Percentiles rank a stretch among this genome's conserved stretches.
phyloP scores from a whole-genome alignment of 2,113 vertebrate genomes.

The Isichthys henryi region DNA sequence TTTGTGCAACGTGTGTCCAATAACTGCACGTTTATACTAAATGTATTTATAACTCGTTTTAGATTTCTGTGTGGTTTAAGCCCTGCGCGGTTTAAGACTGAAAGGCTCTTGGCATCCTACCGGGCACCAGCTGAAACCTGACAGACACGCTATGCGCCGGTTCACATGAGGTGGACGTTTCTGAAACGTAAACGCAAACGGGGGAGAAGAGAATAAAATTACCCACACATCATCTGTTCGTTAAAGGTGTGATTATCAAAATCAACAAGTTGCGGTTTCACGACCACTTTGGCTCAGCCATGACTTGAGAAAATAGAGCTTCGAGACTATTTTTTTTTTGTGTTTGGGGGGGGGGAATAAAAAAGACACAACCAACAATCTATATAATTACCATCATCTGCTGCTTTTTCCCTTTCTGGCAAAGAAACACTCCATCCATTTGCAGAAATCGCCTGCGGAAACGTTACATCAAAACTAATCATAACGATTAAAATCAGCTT shows the following conservation, averaged over 20 bases:
- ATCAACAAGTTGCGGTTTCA: slow-evolving; percentile 90
- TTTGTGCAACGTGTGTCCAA: background rate
- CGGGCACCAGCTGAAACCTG: slow-evolving; percentile 1
- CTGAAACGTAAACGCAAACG: background rate
- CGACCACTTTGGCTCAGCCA: slow-evolving; percentile 55
- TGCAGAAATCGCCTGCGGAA: slow-evolving; percentile 91
- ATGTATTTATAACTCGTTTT: background rate
- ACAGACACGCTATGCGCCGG: background rate
- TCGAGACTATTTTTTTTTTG: slow-evolving; percentile 39
- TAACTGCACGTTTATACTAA: background rate
- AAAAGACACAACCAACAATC: slow-evolving; percentile 84
- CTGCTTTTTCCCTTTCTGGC: slow-evolving; percentile 90
- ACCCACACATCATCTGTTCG: background rate
- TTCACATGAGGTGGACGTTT: background rate
- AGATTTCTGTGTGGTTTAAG: background rate
- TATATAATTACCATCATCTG: slow-evolving; percentile 99
- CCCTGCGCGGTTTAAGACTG: background rate
- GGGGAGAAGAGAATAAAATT: background rate
- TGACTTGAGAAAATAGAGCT: slow-evolving; percentile 48
- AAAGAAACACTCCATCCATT: slow-evolving; percentile 99
- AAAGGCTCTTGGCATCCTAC: slow-evolving; percentile 1
- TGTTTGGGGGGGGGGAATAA: slow-evolving; percentile 51
- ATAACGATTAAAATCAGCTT: slow-evolving; percentile 99
- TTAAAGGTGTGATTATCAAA: slow-evolving; percentile 45
- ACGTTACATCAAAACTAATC: slow-evolving; percentile 99